phyloP scores from a whole-genome alignment of 1,140 invertebrate species.

The Vanessa atalanta region DNA sequence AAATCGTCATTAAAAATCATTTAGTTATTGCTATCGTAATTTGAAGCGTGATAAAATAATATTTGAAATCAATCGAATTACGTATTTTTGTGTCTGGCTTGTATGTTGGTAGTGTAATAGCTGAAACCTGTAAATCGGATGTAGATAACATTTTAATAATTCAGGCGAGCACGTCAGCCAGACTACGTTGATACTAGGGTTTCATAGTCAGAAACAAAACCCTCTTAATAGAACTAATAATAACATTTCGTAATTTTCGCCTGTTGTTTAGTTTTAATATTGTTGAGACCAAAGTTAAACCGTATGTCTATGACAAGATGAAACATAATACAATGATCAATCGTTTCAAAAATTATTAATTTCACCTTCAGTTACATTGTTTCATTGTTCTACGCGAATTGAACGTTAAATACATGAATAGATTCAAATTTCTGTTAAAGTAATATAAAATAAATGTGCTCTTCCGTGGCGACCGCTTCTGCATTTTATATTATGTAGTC shows the following conservation, averaged over 20 bases:
- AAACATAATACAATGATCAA: background rate
- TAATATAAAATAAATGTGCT: background rate
- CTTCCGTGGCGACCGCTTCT: background rate
- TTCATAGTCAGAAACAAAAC: no score
- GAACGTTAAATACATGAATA: background rate
- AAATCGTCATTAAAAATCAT: no score
- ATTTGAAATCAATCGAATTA: background rate
- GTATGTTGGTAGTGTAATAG: no score
- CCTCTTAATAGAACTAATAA: no score
- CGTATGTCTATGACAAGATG: background rate
- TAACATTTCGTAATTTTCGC: no score
- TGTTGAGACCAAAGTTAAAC: background rate
- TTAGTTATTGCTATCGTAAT: no score
- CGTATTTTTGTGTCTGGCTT: no score
- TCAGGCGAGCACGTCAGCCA: no score
- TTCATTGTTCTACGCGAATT: background rate
- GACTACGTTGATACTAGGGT: no score
- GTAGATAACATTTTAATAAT: no score
- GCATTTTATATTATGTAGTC: constrained; percentile 17
- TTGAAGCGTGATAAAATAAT: no score
- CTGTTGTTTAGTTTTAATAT: background rate
- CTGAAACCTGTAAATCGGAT: no score
- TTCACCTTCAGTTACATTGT: background rate
- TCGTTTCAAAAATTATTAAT: constrained; percentile 1
- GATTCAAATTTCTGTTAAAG: background rate